Evolutionary conservation across 2,113 vertebrate genomes (phyloP), one percentile per base, ranked within the genome.

Genomic region (Hippocampus mohnikei): DNA sequence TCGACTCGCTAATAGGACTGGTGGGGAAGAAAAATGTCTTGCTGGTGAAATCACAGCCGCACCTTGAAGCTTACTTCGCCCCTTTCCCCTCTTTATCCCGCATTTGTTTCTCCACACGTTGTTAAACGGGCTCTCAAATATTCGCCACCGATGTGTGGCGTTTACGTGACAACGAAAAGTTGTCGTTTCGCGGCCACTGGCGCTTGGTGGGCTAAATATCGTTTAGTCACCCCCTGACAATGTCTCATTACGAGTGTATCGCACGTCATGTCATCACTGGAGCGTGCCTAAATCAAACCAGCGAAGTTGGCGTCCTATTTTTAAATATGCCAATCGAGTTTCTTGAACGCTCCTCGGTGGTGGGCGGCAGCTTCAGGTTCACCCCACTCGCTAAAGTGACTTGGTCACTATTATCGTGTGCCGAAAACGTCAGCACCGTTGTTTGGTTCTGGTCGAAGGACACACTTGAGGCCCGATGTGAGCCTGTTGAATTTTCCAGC

Each of bases 101-200:
- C 9, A 20, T 60, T 33, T 33, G 1, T n/a, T 55, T 55, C 1
- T 23, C 7, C 46, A 23, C 12, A 29, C 13, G 56, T 15, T 18
- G 8, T 27, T 23, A 8, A 25, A 44, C 12, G 46, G 9, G 18
- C 16, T 40, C 20, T 25, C 23, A 60, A 33, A 33, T 33, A 7
- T 16, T 40, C 23, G 44, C 21, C n/a, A 11, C 8, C 52, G 52
- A n/a, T 2, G 52, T 37, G 37, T 3, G 16, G 7, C 8, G 41
- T 8, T 25, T 48, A n/a, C 64, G 33, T n/a, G 48, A 2, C 53
- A 5, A 27, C 25, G 74, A 86, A 77, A 88, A 82, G 77, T 86
- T 83, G 29, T 18, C 23, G 10, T 52, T 52, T 12, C 11, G 20
- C 37, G 65, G 18, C 27, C 71, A 48, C 42, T 15, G 68, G 8